Base-by-base conservation (phyloP, 2,888 invertebrate species). In the Rotaria macrura region DNA sequence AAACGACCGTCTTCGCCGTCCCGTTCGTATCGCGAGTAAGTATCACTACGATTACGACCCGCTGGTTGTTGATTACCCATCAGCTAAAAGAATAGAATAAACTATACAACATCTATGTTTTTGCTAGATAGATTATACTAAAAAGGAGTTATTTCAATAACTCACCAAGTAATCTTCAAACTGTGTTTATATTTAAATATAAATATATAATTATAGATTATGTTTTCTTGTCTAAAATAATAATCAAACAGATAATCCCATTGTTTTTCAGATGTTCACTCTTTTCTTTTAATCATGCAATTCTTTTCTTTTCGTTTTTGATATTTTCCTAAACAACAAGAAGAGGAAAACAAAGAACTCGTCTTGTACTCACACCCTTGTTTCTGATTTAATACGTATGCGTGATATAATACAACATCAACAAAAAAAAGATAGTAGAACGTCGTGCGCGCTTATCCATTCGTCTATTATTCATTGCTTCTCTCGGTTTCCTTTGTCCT, bases 1-100 rank as follows among this genome's bases (percentile, higher is more conserved):
- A 43, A 79, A 79, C 79, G 79, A 9, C 79, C 79, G 34, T 79
- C 79, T 79, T 79, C 79, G 25, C 43, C 79, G n/a, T 79, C 79
- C 25, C 79, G 43, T 43, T 79, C 79, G 43, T 79, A 79, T 12
- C 43, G 79, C 43, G 79, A 34, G 10, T 79, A 79, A 0, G 43
- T 79, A 79, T 79, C 79, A n/a, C 79, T 43, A 43, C 79, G 79
- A 1, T 25, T 79, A 79, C 79, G 79, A 79, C 79, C 79, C 4
- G 79, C 2, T 43, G 25, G 79, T 7, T 79, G 79, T 79, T 43
- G 43, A 79, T 79, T 79, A 79, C 79, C 79, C 79, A 79, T 79
- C 12, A 34, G 34, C 25, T 25, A 7, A 25, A 25, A 54, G 7
- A 25, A 54, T 23, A 54, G 10, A 25, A 9, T 25, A 25, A 54